phyloP scores from a whole-genome alignment of 2,888 invertebrate genomes.

The Coenonympha arcania region DNA sequence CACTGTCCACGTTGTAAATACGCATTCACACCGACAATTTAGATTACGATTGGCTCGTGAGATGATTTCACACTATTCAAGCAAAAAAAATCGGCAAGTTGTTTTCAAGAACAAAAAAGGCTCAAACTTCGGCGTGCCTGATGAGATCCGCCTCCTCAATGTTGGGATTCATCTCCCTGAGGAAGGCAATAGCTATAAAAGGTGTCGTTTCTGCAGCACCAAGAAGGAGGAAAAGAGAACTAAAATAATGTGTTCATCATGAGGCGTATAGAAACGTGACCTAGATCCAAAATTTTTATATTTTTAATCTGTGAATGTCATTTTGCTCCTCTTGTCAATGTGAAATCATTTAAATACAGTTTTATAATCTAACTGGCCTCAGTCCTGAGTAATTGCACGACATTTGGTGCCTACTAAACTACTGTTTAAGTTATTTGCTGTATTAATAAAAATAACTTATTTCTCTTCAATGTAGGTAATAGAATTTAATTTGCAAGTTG shows the following conservation, averaged over 20 bases:
- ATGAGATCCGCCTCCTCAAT: constrained; percentile 26
- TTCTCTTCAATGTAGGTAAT: constrained; percentile 4
- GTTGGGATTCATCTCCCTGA: constrained; percentile 29
- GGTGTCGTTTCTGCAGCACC: constrained; percentile 29
- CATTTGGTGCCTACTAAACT: not conserved
- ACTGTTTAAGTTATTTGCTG: not conserved
- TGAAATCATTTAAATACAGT: too few relatives aligned
- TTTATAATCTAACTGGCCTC: too few relatives aligned
- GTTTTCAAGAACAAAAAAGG: constrained; percentile 27
- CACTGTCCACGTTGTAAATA: constrained; percentile 11
- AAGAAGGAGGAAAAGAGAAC: constrained; percentile 23
- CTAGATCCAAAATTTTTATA: too few relatives aligned
- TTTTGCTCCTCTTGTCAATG: too few relatives aligned
- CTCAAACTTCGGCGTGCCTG: constrained; percentile 26
- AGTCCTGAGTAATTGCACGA: too few relatives aligned
- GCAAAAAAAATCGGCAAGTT: constrained; percentile 12
- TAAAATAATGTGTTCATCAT: constrained; percentile 23
- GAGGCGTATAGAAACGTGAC: too few relatives aligned
- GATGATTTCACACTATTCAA: constrained; percentile 2
- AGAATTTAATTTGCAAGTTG: not conserved
- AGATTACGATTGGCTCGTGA: constrained; percentile 26
- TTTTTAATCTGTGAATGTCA: too few relatives aligned
- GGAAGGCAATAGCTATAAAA: constrained; percentile 18
- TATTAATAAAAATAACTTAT: not conserved
- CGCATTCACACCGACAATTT: constrained; percentile 26